Evolutionary conservation across 2,888 invertebrate species (phyloP).

Genomic region (Synanthedon formicaeformis): DNA sequence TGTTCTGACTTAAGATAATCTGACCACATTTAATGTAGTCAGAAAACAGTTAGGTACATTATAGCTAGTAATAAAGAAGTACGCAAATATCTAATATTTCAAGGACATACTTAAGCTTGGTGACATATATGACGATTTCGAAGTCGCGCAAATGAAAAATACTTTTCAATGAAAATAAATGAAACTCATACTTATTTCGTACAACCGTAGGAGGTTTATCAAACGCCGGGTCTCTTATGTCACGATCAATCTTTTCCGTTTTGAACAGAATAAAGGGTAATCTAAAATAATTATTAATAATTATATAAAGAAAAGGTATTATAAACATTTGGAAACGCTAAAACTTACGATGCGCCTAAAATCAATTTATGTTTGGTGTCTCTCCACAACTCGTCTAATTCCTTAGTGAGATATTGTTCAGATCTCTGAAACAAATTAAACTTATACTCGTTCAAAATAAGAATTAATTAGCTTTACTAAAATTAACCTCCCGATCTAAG

Average conservation of each 20-base stretch:
- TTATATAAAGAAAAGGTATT: not conserved
- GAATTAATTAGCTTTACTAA: constrained; percentile 1
- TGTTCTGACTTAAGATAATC: no score
- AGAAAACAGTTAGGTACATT: no score
- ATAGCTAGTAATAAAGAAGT: no score
- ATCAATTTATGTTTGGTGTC: constrained; percentile 58
- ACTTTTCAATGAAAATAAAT: no score
- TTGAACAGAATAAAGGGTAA: constrained; percentile 59
- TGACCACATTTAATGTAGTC: no score
- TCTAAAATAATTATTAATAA: constrained; percentile 21
- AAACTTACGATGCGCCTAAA: constrained; percentile 54
- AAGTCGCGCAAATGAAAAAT: no score
- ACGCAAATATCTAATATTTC: no score
- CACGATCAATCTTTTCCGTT: constrained; percentile 49
- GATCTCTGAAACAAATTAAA: constrained; percentile 34
- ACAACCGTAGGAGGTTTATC: constrained; percentile 33
- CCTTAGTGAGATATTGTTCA: constrained; percentile 48
- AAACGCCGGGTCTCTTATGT: constrained; percentile 47
- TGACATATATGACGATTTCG: no score
- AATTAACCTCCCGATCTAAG: not conserved
- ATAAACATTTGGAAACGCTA: not conserved
- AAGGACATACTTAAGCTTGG: no score
- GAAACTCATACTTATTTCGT: constrained; percentile 12
- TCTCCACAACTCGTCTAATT: constrained; percentile 44
- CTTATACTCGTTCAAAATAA: constrained; percentile 3